phyloP scores from a whole-genome alignment of 2,113 vertebrate species.

The Suncus etruscus region DNA sequence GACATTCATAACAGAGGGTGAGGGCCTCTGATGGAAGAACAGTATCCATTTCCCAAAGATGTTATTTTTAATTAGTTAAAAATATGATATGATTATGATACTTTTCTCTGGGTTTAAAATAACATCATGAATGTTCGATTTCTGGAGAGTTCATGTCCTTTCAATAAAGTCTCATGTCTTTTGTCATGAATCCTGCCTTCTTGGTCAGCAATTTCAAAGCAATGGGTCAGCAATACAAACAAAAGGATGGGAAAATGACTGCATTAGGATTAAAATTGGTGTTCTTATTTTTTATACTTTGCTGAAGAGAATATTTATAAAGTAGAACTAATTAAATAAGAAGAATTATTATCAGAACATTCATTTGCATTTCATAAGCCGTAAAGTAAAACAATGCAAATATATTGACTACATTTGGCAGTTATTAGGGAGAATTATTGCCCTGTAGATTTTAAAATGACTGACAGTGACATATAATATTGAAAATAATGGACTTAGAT shows the following conservation, averaged over 20 bases:
- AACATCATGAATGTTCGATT: constrained; percentile 25
- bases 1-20: background rate
- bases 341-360: constrained; percentile 35
- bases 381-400: constrained; percentile 72
- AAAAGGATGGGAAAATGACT: constrained; percentile 50
- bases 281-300: constrained; percentile 8
- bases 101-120: constrained; percentile 54
- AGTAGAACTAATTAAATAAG: constrained; percentile 79
- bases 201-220: constrained; percentile 66
- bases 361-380: constrained; percentile 77
- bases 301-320: constrained; percentile 51
- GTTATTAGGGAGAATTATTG: constrained; percentile 77
- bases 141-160: constrained; percentile 20
- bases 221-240: constrained; percentile 25
- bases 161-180: constrained; percentile 23
- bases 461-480: constrained; percentile 63
- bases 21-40: constrained; percentile 34
- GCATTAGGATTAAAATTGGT: background rate
- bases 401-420: constrained; percentile 67
- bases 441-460: constrained; percentile 53
- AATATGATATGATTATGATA: constrained; percentile 68
- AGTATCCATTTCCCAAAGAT: constrained; percentile 51
- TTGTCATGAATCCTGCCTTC: background rate
- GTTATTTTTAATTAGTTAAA: constrained; percentile 72
- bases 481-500: constrained; percentile 47